These are phyloP conservation scores for Sarcophaga bullata DNA, from an alignment of 1,140 invertebrate species.

Conservation along the genomic window DNA sequence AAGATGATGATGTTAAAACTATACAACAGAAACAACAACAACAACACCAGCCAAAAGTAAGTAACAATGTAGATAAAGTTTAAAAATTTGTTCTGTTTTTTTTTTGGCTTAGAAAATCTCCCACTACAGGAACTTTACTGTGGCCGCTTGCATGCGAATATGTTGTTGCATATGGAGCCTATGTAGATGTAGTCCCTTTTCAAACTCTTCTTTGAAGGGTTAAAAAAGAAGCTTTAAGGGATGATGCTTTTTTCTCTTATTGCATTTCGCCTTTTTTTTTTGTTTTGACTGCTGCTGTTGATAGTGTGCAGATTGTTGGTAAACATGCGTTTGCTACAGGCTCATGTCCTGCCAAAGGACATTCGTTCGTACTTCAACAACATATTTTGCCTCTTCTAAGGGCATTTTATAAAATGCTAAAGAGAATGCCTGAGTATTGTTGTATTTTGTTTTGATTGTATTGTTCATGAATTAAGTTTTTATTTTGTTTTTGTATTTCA, in stretches of 20 bases:
- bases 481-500: too few species aligned
- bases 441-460: too few species aligned
- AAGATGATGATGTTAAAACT: background rate
- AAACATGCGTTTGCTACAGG: background rate
- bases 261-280: background rate
- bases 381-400: background rate
- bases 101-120: background rate
- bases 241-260: background rate
- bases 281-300: background rate
- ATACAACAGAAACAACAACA: background rate
- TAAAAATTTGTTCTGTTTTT: background rate
- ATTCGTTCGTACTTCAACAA: slow-evolving; percentile 8
- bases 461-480: too few species aligned
- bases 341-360: slow-evolving; percentile 1
- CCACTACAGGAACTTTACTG: background rate
- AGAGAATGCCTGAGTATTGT: too few species aligned
- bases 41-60: background rate
- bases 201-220: too few species aligned
- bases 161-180: too few species aligned
- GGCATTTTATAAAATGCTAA: too few species aligned
- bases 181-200: background rate
- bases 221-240: too few species aligned
- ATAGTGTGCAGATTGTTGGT: background rate
- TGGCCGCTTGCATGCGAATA: background rate
- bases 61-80: slow-evolving; percentile 15